Evolutionary conservation across 2,113 vertebrate genomes (phyloP), one percentile per base, ranked within the genome.

Genomic region (Pholis gunnellus): DNA sequence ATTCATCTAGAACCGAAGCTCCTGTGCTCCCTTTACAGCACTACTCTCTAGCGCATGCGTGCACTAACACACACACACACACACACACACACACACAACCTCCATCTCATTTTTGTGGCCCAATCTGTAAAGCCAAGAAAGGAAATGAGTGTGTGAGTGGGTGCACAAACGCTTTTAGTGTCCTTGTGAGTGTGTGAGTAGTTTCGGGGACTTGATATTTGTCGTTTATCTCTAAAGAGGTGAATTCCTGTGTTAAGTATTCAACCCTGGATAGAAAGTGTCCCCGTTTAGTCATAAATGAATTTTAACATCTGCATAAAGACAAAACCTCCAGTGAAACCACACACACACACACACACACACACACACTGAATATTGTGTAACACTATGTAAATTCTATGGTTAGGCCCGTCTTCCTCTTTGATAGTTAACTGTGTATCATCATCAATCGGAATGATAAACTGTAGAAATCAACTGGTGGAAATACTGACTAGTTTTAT

Each of bases 1-100:
- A 92, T 84, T 86, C 87, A 94, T 93, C 72, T 87, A 84, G 83
- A 86, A 91, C 82, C 38, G 20, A 87, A 92, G 81, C 88, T 84
- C 86, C 82, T 14, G 59, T 81, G 78, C 82, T 92, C 81, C 86
- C 86, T 66, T 85, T 91, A 85, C 78, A 78, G 72, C 38, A 27
- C 75, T 64, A 34, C 3, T 15, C 68, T 83, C 46, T 59, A 42
- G 65, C 36, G 42, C 50, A 65, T 60, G 54, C 67, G 29, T 6
- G 27, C 20, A 18, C 64, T 6, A 4, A 18, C 76, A 38, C 60
- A 18, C 71, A 72, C 78, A 59, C 66, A 56, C 72, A 36, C 42
- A 60, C 78, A 81, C 64, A 15, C 61, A 48, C 72, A 79, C 57
- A 8, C 46, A 48, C 46, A 48, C 46, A 18, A n/a, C n/a, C n/a